Evolutionary conservation across 2,888 invertebrate genomes (phyloP), one percentile per base, ranked within the genome.

Genomic region (Lasioglossum leucozonium): DNA sequence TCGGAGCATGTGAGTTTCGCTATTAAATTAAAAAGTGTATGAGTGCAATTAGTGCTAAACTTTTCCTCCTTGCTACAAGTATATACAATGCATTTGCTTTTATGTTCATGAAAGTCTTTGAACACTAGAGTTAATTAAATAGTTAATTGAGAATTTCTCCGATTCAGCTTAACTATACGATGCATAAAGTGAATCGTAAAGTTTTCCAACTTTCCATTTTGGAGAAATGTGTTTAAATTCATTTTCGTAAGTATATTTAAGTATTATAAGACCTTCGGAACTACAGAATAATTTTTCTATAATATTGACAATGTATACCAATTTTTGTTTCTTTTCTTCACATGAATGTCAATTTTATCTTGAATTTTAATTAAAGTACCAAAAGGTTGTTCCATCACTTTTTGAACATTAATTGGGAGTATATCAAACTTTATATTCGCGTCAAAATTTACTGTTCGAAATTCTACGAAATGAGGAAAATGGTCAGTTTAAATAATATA

Each of bases 1-100:
- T n/a, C 65, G 71, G 73, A 91, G 85, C 87, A 91, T 86, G 91
- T 82, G 51, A 91, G 91, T 81, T 89, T 83, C 82, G 79, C 88
- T 91, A 88, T 91, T 91, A 88, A 90, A 86, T 90, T 87, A 83
- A 82, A 83, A 90, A 90, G 85, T 87, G 77, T 82, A 84, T 86
- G 87, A 88, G 87, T 82, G 88, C 81, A 80, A 85, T 90, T 89
- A 90, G 86, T 91, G 89, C 89, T 89, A 26, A 30, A 62, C 16
- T 62, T 62, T 18, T 62, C 62, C 0, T 30, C 62, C 0, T 30
- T 62, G 62, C 11, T 62, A 18, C 6, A 5, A 11, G n/a, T 55
- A n/a, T n/a, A n/a, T n/a, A n/a, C 55, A 55, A 10, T n/a, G 4
- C n/a, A 55, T 10, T 55, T n/a, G n/a, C 11, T n/a, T 51, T 1